Base-by-base conservation (phyloP, 2,797 vertebrate genomes). In the Scolopax bukidnonensis region DNA sequence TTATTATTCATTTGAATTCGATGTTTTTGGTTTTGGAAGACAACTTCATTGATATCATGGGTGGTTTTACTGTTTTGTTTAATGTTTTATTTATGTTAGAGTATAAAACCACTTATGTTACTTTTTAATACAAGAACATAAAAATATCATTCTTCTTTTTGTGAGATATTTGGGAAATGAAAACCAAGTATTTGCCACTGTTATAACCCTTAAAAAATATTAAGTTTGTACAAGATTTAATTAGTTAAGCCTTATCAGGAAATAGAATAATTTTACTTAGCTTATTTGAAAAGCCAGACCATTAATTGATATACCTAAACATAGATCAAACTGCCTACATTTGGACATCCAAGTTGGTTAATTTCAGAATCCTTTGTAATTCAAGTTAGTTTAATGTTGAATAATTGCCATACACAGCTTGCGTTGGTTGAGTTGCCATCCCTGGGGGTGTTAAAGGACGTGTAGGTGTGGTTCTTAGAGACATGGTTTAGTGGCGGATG, bases 1-100 rank as follows among this genome's bases (percentile, higher is more conserved):
- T 91, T 82, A 94, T 96, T 96, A 95, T 95, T 96, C 71, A 96
- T 90, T 89, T 91, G 56, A 94, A 95, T 97, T 87, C 61, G 76
- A 85, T 91, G 63, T 43, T 95, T 95, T 76, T 70, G 69, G 30
- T 87, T 94, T 90, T 63, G 89, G 87, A 87, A 84, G 86, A 92
- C 9, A 28, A 76, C 40, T 90, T 61, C 60, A 76, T 84, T 93
- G 91, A 91, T 83, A 48, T 84, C 92, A 90, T 69, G 73, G 54
- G 48, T 76, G 41, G 10, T 41, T 92, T 89, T 83, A 57, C 16
- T 84, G 48, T 87, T 84, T 85, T 85, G 63, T 90, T 84, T 83
- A 68, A 57, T 89, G 40, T 74, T 96, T 95, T 87, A 74, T 96
- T 96, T 90, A 85, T 94, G 67, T 71, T 89, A 53, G 21, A 71